Evolutionary conservation across 1,140 invertebrate species (phyloP).

Genomic region (Pentalonia nigronervosa): DNA sequence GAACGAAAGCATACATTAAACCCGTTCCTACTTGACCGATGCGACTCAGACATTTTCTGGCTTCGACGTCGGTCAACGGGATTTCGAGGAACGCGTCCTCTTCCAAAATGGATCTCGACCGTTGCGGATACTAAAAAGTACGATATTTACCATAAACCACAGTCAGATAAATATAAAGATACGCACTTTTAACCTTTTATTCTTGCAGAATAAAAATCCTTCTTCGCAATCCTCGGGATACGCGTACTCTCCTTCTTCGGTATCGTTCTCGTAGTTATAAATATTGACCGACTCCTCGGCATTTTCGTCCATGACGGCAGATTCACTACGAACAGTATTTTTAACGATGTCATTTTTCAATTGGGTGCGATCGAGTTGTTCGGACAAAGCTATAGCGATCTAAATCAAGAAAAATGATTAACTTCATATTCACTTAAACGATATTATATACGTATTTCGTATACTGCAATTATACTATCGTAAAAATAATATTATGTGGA

Average conservation of each 20-base stretch:
- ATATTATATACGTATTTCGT: no score
- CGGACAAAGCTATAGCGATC: background rate
- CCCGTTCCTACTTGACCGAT: conserved; percentile 6
- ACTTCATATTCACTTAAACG: background rate
- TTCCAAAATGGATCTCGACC: conserved; percentile 30
- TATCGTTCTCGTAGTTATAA: background rate
- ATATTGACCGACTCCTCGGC: background rate
- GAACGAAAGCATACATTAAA: conserved; percentile 6
- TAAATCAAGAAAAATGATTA: background rate
- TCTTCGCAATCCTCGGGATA: background rate
- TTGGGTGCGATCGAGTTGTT: background rate
- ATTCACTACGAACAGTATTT: background rate
- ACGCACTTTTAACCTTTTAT: background rate
- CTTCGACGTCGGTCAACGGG: background rate
- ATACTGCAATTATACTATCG: background rate
- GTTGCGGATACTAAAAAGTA: background rate
- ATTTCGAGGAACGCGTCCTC: background rate
- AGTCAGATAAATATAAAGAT: background rate
- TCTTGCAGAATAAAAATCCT: background rate
- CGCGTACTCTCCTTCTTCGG: background rate
- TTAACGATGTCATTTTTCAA: background rate
- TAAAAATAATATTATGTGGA: background rate
- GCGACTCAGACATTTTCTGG: background rate
- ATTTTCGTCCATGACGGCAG: background rate
- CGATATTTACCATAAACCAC: background rate